These are phyloP conservation scores for Tridacna crocea DNA, from an alignment of 2,888 invertebrate genomes.

Conservation along the genomic window DNA sequence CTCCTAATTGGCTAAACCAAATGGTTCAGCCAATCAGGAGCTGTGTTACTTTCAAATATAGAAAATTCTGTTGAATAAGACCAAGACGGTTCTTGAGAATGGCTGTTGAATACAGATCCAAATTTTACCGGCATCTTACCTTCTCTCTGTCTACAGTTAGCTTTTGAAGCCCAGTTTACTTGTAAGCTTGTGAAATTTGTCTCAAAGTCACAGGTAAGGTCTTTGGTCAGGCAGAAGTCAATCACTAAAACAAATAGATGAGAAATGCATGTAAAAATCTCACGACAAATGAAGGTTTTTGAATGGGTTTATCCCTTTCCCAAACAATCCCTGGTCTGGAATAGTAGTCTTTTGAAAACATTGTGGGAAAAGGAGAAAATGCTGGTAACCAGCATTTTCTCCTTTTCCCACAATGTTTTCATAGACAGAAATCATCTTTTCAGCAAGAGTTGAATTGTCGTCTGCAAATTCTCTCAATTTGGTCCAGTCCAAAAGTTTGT, in stretches of 20 bases:
- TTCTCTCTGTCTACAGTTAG: conserved; percentile 93
- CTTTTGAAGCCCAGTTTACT: conserved; percentile 94
- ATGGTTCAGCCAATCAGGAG: no score
- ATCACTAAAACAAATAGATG: conserved; percentile 87
- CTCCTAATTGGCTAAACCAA: no score
- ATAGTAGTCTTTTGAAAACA: neutral
- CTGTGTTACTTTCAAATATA: no score
- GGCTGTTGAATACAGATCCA: no score
- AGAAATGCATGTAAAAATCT: neutral
- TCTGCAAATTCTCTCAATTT: no score
- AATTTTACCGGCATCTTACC: no score
- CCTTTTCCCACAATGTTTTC: neutral
- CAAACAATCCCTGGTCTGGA: neutral
- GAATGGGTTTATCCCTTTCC: neutral
- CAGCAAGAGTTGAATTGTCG: no score
- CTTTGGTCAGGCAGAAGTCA: conserved; percentile 96
- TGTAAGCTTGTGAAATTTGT: conserved; percentile 92
- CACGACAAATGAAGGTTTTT: neutral
- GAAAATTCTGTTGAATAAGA: no score
- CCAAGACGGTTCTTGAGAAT: no score
- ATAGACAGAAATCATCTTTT: no score
- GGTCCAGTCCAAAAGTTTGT: no score
- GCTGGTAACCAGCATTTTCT: neutral
- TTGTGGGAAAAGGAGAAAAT: neutral
- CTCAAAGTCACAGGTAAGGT: conserved; percentile 89